Conservation (phyloP, 2,113 vertebrate species). For the Psettodes erumei region DNA sequence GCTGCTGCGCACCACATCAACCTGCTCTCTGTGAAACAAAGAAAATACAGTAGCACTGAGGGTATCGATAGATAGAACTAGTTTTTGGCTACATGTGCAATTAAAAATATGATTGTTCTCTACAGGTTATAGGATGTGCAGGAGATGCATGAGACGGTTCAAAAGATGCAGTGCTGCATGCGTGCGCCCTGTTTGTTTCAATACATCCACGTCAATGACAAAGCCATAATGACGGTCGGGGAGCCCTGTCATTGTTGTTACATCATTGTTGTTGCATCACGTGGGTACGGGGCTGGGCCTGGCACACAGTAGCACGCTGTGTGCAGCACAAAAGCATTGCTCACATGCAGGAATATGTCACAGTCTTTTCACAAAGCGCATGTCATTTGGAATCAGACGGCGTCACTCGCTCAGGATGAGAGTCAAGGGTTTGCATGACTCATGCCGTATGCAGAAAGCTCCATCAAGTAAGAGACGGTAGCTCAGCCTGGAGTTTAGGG, state of each 20-base stretch:
- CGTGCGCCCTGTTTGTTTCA: constrained; percentile 46
- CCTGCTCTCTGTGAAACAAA: constrained; percentile 24
- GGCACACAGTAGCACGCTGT: constrained; percentile 59
- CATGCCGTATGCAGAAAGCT: constrained; percentile 43
- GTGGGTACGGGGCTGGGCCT: constrained; percentile 54
- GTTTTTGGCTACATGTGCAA: too few relatives aligned
- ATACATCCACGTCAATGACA: constrained; percentile 53
- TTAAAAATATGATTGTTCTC: not conserved
- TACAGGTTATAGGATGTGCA: not conserved
- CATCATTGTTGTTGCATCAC: constrained; percentile 74
- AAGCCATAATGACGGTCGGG: constrained; percentile 57
- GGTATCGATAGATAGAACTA: too few relatives aligned
- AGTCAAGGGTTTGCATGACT: constrained; percentile 60
- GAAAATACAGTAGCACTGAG: not conserved
- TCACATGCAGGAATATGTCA: constrained; percentile 66
- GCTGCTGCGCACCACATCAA: constrained; percentile 44
- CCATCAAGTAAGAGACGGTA: constrained; percentile 23
- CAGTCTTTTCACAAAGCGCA: constrained; percentile 55
- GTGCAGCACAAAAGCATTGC: constrained; percentile 73
- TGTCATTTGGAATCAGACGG: constrained; percentile 48
- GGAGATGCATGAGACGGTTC: constrained; percentile 15
- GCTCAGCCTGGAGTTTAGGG: constrained; percentile 24
- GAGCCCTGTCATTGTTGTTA: constrained; percentile 74
- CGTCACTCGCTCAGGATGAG: constrained; percentile 44
- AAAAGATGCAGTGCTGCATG: constrained; percentile 23